Percentiles rank a stretch among this genome's conserved stretches.
Conservation (phyloP, 2,113 vertebrate species). For the Mesocricetus auratus region DNA sequence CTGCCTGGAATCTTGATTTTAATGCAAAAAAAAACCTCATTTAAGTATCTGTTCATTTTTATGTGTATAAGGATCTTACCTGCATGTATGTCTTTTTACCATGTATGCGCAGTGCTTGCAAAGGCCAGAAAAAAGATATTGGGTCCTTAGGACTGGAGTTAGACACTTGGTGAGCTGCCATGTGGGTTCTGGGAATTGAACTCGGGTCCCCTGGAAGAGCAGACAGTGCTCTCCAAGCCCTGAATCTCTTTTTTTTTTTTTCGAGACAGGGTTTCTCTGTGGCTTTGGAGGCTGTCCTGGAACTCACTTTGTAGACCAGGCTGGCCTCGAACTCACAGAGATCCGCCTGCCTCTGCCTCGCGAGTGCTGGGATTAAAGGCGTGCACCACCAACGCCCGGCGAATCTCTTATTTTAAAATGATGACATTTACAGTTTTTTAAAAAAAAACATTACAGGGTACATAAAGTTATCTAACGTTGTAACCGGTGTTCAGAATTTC, state of each 20-base stretch:
- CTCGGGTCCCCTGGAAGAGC: neutral
- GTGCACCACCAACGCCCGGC: too few species aligned
- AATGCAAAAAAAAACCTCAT: neutral
- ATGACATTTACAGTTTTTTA: neutral
- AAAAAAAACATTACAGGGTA: neutral
- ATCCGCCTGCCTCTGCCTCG: too few species aligned
- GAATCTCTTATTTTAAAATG: slow-evolving; percentile 41
- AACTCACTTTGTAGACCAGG: too few species aligned
- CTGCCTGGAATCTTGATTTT: neutral
- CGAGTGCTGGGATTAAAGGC: too few species aligned
- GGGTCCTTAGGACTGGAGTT: neutral
- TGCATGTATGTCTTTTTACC: neutral
- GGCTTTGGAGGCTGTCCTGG: too few species aligned
- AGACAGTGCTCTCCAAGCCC: neutral
- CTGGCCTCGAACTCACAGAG: too few species aligned
- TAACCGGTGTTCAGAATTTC: neutral
- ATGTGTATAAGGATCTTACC: neutral
- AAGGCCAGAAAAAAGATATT: neutral
- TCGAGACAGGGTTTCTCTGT: too few species aligned
- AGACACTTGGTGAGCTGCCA: neutral
- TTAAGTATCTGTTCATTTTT: neutral
- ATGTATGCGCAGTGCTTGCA: too few species aligned
- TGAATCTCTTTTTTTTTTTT: slow-evolving; percentile 19
- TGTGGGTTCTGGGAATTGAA: neutral
- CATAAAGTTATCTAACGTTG: neutral